Conservation (phyloP, 2,888 invertebrate species). For the Macaria notata region DNA sequence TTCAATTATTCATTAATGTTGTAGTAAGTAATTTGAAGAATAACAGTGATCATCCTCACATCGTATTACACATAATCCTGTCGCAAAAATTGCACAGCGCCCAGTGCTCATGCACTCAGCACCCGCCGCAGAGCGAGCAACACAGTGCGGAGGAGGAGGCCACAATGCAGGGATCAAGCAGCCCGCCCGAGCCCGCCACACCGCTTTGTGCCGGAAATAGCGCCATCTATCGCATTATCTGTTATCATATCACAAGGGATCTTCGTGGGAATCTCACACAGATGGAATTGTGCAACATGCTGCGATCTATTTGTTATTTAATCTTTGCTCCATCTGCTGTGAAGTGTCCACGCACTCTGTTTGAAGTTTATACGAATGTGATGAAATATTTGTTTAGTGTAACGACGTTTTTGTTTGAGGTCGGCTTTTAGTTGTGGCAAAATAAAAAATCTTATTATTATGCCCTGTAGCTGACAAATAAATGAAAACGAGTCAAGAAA, state of each 20-base stretch:
- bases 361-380: no score
- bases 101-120: conserved; percentile 1
- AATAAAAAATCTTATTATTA: no score
- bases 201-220: conserved; percentile 21
- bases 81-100: conserved; percentile 5
- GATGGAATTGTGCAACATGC: neutral
- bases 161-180: conserved; percentile 19
- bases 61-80: no score
- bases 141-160: neutral
- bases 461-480: no score
- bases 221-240: conserved; percentile 7
- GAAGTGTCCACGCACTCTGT: neutral
- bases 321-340: neutral
- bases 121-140: neutral
- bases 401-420: no score
- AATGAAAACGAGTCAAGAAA: no score
- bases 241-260: conserved; percentile 12
- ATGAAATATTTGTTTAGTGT: no score
- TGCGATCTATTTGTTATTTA: neutral
- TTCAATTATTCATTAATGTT: no score
- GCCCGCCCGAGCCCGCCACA: conserved; percentile 10
- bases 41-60: no score
- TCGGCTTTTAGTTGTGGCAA: no score
- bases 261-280: neutral
- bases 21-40: no score